These are phyloP conservation scores for Melikaiella ostensackeni DNA, from an alignment of 2,888 invertebrate genomes.

Conservation along the genomic window DNA sequence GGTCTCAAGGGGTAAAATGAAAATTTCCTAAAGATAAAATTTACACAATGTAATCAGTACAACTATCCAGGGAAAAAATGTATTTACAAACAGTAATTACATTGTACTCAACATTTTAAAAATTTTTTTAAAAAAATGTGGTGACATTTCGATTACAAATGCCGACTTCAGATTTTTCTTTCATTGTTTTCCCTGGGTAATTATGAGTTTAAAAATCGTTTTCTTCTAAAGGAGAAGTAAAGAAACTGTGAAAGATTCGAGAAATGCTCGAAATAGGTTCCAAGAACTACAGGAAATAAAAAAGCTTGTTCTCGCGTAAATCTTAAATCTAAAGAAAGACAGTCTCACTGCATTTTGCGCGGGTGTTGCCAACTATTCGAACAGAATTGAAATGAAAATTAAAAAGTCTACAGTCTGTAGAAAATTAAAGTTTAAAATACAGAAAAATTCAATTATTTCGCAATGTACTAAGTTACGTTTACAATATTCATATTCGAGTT, in stretches of 20 bases:
- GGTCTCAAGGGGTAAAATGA: not conserved
- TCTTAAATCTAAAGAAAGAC: conserved; percentile 20
- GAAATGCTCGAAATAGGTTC: conserved; percentile 14
- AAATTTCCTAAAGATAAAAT: not conserved
- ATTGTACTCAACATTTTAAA: no score
- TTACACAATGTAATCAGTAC: not conserved
- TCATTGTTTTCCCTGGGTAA: not conserved
- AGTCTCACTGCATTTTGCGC: conserved; percentile 19
- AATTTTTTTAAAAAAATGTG: no score
- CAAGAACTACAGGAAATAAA: conserved; percentile 21
- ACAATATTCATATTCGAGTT: conserved; percentile 10
- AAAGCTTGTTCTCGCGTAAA: not conserved
- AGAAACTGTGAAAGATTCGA: conserved; percentile 18
- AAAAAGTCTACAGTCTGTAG: not conserved
- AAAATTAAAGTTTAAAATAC: not conserved
- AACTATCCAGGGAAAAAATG: not conserved
- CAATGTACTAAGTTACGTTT: not conserved
- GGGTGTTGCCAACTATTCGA: conserved; percentile 18
- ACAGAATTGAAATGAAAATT: conserved; percentile 13
- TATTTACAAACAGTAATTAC: no score
- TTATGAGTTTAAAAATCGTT: not conserved
- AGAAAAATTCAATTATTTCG: not conserved
- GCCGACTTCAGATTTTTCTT: not conserved
- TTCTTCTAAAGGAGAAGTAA: not conserved
- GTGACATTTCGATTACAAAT: not conserved